Percentiles rank a stretch among this genome's conserved stretches.
Conservation (phyloP, 2,888 invertebrate species). For the Oligia latruncula region DNA sequence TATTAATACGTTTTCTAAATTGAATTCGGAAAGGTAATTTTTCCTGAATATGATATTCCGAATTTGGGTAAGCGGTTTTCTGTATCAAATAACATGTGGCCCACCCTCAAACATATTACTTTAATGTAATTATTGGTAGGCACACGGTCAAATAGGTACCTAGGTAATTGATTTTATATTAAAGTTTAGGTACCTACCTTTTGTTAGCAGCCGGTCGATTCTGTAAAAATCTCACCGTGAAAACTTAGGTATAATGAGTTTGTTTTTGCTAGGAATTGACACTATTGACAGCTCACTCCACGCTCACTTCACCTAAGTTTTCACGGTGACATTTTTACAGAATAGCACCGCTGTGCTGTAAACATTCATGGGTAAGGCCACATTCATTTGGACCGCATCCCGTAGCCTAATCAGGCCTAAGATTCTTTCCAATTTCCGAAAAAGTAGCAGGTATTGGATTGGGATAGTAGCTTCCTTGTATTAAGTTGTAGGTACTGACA, state of each 20-base stretch:
- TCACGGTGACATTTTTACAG: too few relatives aligned
- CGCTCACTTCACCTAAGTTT: too few relatives aligned
- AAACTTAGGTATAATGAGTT: too few relatives aligned
- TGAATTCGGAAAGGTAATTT: slow-evolving; percentile 57
- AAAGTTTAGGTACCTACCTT: slow-evolving; percentile 5
- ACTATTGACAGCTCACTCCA: too few relatives aligned
- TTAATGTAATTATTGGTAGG: slow-evolving; percentile 47
- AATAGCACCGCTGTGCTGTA: not conserved
- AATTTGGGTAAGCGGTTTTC: slow-evolving; percentile 52
- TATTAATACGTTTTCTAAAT: slow-evolving; percentile 59
- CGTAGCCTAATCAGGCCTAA: not conserved
- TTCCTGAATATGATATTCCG: slow-evolving; percentile 44
- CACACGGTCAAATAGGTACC: not conserved
- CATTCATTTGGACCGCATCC: slow-evolving; percentile 20
- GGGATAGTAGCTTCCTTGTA: not conserved
- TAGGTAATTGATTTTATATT: slow-evolving; percentile 47
- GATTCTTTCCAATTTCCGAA: slow-evolving; percentile 2
- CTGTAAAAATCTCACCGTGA: too few relatives aligned
- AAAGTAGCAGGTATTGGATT: not conserved
- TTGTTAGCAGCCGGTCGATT: not conserved
- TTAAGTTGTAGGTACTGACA: not conserved
- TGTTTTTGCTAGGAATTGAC: too few relatives aligned
- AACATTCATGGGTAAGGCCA: not conserved
- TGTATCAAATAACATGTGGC: slow-evolving; percentile 47
- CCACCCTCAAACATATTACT: slow-evolving; percentile 8